Percentiles rank a stretch among this genome's conserved stretches.
Conservation (phyloP, 1,140 invertebrate genomes). For the Drosophila kepulauana region DNA sequence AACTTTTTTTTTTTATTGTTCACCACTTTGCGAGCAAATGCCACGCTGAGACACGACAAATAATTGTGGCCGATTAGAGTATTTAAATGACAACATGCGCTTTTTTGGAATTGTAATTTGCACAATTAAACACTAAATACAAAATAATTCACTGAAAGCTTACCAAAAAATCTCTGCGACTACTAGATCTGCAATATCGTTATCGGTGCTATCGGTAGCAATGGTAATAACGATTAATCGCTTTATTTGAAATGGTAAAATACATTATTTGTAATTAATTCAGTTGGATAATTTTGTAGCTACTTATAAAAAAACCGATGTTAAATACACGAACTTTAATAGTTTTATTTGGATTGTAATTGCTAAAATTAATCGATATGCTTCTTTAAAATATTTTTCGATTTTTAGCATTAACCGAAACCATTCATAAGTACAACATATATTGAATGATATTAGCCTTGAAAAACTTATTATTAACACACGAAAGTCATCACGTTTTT, state of each 20-base stretch:
- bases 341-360: background rate
- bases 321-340: background rate
- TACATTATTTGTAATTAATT: background rate
- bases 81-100: constrained; percentile 4
- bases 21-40: constrained; percentile 5
- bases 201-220: constrained; percentile 29
- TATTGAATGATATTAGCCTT: too few relatives aligned
- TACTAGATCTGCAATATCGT: constrained; percentile 43
- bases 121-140: constrained; percentile 9
- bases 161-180: constrained; percentile 74
- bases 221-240: background rate
- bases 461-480: too few relatives aligned
- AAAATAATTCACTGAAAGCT: constrained; percentile 53
- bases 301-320: background rate
- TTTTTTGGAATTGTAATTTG: constrained; percentile 3
- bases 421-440: too few relatives aligned
- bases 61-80: background rate
- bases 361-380: background rate
- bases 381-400: background rate
- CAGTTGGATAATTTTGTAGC: background rate
- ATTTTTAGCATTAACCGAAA: too few relatives aligned
- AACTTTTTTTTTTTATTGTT: constrained; percentile 7
- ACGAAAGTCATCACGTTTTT: background rate
- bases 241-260: background rate
- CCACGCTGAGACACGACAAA: background rate